Evolutionary conservation across 2,113 vertebrate species (phyloP).

Genomic region (Callithrix jacchus): DNA sequence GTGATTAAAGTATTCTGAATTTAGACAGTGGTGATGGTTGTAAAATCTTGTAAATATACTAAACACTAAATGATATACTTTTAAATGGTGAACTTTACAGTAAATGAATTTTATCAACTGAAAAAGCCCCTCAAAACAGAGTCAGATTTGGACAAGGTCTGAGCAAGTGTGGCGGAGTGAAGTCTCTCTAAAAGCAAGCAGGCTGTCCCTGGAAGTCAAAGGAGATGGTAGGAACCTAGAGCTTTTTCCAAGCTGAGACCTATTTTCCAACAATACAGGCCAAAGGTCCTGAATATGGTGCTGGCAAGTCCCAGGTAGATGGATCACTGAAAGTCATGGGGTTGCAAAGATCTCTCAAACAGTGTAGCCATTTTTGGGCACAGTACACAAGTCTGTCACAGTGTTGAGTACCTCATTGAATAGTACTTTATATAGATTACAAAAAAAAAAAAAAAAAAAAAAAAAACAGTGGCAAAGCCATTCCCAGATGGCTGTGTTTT

Average conservation of each 20-base stretch:
- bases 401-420: background rate
- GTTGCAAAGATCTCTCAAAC: background rate
- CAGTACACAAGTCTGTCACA: background rate
- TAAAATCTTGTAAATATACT: background rate
- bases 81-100: background rate
- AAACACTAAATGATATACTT: background rate
- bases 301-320: background rate
- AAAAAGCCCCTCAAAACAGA: background rate
- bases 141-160: background rate
- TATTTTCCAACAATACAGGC: background rate
- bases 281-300: background rate
- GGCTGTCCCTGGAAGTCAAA: background rate
- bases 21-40: background rate
- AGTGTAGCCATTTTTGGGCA: background rate
- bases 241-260: background rate
- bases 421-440: background rate
- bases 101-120: background rate
- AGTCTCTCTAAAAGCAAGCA: background rate
- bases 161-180: background rate
- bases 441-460: background rate
- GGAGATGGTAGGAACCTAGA: background rate
- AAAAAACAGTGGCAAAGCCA: background rate
- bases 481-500: background rate
- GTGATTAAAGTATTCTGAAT: slow-evolving; percentile 18
- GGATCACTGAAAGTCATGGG: background rate